phyloP scores from a whole-genome alignment of 2,113 vertebrate genomes.

The Anhinga rufa region DNA sequence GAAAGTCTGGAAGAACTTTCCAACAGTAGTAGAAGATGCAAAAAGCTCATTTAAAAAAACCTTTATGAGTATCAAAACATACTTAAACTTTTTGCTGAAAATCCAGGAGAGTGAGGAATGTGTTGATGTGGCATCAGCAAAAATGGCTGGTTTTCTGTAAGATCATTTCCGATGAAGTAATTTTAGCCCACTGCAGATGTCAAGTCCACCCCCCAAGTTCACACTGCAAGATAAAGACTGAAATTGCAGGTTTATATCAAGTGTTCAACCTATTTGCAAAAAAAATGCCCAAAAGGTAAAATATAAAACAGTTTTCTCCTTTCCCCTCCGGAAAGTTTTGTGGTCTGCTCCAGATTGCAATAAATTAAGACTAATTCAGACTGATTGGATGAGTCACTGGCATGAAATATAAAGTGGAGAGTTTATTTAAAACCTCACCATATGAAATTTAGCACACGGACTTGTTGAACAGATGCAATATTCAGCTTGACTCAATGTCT shows the following conservation, averaged over 20 bases:
- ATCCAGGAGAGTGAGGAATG: not conserved
- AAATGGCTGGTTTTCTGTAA: not conserved
- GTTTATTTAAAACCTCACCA: not conserved
- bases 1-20: not conserved
- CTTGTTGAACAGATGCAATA: not conserved
- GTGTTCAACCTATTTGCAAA: not conserved
- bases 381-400: not conserved
- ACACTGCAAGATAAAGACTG: not conserved
- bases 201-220: not conserved
- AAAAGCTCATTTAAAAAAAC: not conserved
- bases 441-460: not conserved
- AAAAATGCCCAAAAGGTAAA: not conserved
- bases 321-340: not conserved
- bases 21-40: not conserved
- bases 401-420: not conserved
- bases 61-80: not conserved
- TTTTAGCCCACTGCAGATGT: not conserved
- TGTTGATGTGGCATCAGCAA: not conserved
- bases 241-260: not conserved
- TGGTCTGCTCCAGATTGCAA: not conserved
- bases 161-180: not conserved
- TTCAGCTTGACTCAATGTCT: not conserved
- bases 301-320: not conserved
- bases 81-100: not conserved
- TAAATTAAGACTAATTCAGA: not conserved